A percentile compares a stretch with the other conserved stretches of the same genome.
These are phyloP conservation scores for Kradibia gibbosae DNA, from an alignment of 1,140 invertebrate genomes.

Conservation along the genomic window DNA sequence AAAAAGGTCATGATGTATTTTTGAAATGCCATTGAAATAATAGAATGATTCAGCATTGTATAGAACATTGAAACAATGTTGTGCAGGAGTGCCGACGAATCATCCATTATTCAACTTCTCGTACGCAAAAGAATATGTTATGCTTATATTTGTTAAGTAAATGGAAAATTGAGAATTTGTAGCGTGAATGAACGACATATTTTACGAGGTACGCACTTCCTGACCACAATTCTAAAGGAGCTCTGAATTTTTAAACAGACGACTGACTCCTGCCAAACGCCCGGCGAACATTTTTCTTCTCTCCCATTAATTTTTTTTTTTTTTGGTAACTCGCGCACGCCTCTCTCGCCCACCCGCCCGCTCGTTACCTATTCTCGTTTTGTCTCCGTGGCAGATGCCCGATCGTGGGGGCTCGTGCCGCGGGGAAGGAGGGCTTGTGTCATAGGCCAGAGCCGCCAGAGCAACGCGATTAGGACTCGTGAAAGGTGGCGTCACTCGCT, in stretches of 20 bases:
- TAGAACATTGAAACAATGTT: slow-evolving; percentile 19
- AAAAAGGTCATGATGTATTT: background rate
- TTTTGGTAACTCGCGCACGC: background rate
- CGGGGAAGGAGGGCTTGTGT: no score
- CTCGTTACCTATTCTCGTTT: no score
- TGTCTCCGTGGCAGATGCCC: no score
- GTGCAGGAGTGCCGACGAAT: background rate
- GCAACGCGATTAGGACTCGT: no score
- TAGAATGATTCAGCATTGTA: slow-evolving; percentile 21
- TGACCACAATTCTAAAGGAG: background rate
- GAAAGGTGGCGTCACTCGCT: background rate
- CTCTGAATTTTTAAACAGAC: background rate
- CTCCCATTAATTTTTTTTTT: background rate
- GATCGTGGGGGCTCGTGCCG: background rate
- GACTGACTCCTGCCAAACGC: background rate
- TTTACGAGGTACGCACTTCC: background rate
- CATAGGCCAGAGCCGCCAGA: no score
- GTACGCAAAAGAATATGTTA: background rate
- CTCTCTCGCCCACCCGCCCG: no score
- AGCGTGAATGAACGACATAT: background rate
- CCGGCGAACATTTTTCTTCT: background rate
- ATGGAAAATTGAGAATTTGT: slow-evolving; percentile 21
- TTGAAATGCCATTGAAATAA: slow-evolving; percentile 23
- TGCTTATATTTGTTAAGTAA: slow-evolving; percentile 14
- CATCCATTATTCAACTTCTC: slow-evolving; percentile 15